These are phyloP conservation scores for Melopsittacus undulatus DNA, from an alignment of 2,797 vertebrate genomes.

Conservation along the genomic window DNA sequence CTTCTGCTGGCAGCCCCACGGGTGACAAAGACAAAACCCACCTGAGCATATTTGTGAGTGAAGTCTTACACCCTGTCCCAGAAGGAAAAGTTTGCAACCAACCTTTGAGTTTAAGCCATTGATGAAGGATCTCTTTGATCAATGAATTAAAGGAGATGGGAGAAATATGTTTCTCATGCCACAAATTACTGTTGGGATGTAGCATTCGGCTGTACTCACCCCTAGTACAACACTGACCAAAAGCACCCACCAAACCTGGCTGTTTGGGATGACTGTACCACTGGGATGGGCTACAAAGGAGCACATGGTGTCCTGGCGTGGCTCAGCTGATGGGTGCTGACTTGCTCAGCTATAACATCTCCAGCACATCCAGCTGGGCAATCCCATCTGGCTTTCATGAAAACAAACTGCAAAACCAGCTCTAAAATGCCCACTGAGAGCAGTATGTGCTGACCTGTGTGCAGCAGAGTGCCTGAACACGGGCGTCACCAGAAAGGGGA, in stretches of 20 bases:
- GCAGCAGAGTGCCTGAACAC: background rate
- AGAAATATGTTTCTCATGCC: background rate
- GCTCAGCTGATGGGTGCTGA: background rate
- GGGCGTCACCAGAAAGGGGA: background rate
- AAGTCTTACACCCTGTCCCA: background rate
- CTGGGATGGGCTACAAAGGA: constrained; percentile 59
- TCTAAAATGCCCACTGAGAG: background rate
- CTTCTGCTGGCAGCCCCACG: background rate
- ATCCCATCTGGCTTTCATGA: background rate
- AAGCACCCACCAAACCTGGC: constrained; percentile 30
- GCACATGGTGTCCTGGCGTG: background rate
- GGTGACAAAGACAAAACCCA: constrained; percentile 11
- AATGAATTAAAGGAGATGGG: background rate
- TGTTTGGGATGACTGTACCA: constrained; percentile 13
- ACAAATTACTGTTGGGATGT: background rate
- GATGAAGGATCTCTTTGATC: constrained; percentile 33
- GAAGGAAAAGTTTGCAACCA: constrained; percentile 18
- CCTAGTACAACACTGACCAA: background rate
- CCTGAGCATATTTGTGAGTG: background rate
- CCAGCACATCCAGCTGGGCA: background rate
- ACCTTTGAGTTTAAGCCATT: background rate
- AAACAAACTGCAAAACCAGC: background rate
- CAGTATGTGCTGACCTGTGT: background rate
- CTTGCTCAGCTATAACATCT: constrained; percentile 16
- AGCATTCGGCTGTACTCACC: background rate